phyloP scores from a whole-genome alignment of 1,140 invertebrate species.

The Rhopalosiphum padi region DNA sequence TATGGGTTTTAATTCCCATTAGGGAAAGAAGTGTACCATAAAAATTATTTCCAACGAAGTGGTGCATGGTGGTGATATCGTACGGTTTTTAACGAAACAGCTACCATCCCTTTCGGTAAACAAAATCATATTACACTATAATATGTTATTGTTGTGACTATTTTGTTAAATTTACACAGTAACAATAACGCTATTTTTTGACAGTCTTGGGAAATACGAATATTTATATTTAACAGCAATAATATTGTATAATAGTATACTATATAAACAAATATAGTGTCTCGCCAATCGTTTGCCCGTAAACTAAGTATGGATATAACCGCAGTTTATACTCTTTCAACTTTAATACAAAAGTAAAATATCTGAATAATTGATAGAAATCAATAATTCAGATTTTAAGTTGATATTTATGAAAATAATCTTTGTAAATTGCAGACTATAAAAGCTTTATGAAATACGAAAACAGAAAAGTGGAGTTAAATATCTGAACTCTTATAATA shows the following conservation, averaged over 20 bases:
- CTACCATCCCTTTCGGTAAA: not conserved
- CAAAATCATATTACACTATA: not conserved
- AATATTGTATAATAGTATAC: not conserved
- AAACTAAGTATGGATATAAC: not conserved
- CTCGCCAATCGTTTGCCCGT: not conserved
- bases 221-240: too few relatives aligned
- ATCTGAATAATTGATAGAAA: not conserved
- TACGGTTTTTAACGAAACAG: not conserved
- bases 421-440: not conserved
- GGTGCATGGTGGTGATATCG: not conserved
- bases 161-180: not conserved
- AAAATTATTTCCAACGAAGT: not conserved
- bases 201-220: too few relatives aligned
- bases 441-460: not conserved
- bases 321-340: not conserved
- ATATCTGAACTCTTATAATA: not conserved
- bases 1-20: constrained; percentile 19
- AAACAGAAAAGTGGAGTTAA: not conserved
- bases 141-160: not conserved
- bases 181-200: not conserved
- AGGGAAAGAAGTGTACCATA: not conserved
- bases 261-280: not conserved
- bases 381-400: not conserved
- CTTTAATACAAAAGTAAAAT: not conserved
- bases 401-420: not conserved